Percentiles rank a stretch among this genome's conserved stretches.
Evolutionary conservation across 2,113 vertebrate species (phyloP).

Genomic region (Silurus asotus): DNA sequence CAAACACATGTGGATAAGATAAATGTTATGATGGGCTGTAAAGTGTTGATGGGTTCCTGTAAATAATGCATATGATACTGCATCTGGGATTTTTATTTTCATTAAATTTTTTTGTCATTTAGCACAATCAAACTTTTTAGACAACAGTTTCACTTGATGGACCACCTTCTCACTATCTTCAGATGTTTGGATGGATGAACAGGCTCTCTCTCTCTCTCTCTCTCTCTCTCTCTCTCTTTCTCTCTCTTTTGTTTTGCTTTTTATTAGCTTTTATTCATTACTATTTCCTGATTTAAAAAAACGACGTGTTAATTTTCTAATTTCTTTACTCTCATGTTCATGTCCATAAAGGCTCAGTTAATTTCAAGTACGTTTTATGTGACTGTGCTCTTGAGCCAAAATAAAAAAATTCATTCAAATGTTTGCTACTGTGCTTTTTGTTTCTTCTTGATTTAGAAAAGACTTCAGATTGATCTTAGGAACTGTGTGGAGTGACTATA

Average conservation of each 20-base stretch:
- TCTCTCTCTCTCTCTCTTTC: constrained; percentile 16
- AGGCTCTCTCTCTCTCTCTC: constrained; percentile 6
- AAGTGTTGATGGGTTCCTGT: constrained; percentile 17
- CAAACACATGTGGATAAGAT: background rate
- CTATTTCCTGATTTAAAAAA: constrained; percentile 23
- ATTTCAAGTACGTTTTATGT: constrained; percentile 65
- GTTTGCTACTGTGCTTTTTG: constrained; percentile 9
- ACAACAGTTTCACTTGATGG: background rate
- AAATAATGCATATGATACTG: constrained; percentile 18
- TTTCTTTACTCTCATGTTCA: constrained; percentile 54
- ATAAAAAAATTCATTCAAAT: background rate
- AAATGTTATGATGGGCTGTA: background rate
- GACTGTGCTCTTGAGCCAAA: constrained; percentile 65
- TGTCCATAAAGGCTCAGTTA: constrained; percentile 59
- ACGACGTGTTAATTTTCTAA: constrained; percentile 36
- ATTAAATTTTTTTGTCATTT: background rate
- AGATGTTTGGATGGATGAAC: background rate
- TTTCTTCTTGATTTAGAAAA: background rate
- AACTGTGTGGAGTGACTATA: background rate
- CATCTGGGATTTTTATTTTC: background rate
- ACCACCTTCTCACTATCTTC: background rate
- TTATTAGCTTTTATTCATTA: constrained; percentile 34
- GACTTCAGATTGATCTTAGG: background rate
- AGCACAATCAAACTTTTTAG: background rate
- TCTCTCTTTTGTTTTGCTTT: constrained; percentile 14